Percentiles rank a stretch among this genome's conserved stretches.
Conservation (phyloP, 2,113 vertebrate species). For the Chaenocephalus aceratus region DNA sequence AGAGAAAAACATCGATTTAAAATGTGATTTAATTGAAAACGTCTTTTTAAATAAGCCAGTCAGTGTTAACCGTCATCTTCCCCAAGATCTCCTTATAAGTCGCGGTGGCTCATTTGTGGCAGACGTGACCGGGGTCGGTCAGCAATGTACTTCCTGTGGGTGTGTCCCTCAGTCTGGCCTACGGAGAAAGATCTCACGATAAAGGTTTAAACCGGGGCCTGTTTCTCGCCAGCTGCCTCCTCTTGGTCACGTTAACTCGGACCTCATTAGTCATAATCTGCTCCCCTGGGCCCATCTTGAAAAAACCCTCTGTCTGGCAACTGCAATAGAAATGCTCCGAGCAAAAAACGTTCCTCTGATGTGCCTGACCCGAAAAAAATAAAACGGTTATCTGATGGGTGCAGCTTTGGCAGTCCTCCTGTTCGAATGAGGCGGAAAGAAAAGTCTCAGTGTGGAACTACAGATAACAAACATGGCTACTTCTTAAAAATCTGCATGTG, state of each 20-base stretch:
- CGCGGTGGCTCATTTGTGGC: conserved; percentile 47
- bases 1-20: neutral
- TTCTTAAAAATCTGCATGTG: conserved; percentile 51
- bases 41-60: neutral
- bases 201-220: conserved; percentile 66
- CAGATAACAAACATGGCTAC: conserved; percentile 57
- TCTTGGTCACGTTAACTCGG: conserved; percentile 78
- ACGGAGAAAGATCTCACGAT: conserved; percentile 74
- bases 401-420: conserved; percentile 59
- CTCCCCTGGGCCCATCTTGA: conserved; percentile 76
- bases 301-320: conserved; percentile 70
- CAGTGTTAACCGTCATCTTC: neutral
- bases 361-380: conserved; percentile 60
- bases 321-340: conserved; percentile 53
- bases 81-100: conserved; percentile 70
- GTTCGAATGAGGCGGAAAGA: conserved; percentile 57
- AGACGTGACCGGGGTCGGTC: conserved; percentile 61
- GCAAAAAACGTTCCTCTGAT: conserved; percentile 58
- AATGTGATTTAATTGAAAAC: neutral
- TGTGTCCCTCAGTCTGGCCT: conserved; percentile 71
- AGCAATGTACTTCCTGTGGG: conserved; percentile 78
- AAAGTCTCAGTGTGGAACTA: conserved; percentile 30
- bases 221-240: conserved; percentile 74
- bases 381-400: conserved; percentile 78
- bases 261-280: conserved; percentile 83